A percentile compares a stretch with the other conserved stretches of the same genome.
phyloP scores from a whole-genome alignment of 2,888 invertebrate genomes.

The Eristalis intricaria region DNA sequence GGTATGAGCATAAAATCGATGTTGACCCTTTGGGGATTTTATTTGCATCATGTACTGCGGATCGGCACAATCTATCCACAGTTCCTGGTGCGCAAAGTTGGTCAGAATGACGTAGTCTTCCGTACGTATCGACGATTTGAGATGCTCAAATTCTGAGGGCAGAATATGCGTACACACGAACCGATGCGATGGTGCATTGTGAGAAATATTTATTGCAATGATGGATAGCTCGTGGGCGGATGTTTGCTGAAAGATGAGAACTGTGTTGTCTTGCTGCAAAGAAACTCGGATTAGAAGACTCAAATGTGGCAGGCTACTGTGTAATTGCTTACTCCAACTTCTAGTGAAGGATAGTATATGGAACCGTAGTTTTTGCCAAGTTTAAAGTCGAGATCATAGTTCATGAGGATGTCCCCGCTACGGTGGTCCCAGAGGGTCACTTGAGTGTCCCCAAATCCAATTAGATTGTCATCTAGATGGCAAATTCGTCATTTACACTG shows the following conservation, averaged over 20 bases:
- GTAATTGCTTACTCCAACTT: conserved; percentile 75
- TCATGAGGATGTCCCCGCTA: conserved; percentile 80
- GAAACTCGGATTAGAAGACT: background rate
- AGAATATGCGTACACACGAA: conserved; percentile 75
- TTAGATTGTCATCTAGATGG: conserved; percentile 77
- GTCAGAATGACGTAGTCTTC: conserved; percentile 78
- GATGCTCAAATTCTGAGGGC: conserved; percentile 75
- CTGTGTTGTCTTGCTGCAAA: conserved; percentile 54
- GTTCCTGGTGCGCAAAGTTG: conserved; percentile 75
- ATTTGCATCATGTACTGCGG: conserved; percentile 76
- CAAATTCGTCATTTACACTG: background rate
- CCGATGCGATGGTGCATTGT: conserved; percentile 77
- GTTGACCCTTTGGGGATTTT: conserved; percentile 67
- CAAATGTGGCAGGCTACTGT: background rate
- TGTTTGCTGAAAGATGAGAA: conserved; percentile 53
- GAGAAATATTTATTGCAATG: conserved; percentile 78
- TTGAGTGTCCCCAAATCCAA: conserved; percentile 79
- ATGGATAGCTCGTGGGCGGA: conserved; percentile 75
- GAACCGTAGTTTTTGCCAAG: conserved; percentile 78
- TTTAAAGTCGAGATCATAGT: conserved; percentile 78
- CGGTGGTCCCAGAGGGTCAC: conserved; percentile 81
- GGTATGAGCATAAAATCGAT: conserved; percentile 77
- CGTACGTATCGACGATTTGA: conserved; percentile 76
- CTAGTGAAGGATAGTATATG: conserved; percentile 77
- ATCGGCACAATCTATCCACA: conserved; percentile 78